A percentile compares a stretch with the other conserved stretches of the same genome.
phyloP scores from a whole-genome alignment of 2,888 invertebrate species.

The Chorisops tibialis region DNA sequence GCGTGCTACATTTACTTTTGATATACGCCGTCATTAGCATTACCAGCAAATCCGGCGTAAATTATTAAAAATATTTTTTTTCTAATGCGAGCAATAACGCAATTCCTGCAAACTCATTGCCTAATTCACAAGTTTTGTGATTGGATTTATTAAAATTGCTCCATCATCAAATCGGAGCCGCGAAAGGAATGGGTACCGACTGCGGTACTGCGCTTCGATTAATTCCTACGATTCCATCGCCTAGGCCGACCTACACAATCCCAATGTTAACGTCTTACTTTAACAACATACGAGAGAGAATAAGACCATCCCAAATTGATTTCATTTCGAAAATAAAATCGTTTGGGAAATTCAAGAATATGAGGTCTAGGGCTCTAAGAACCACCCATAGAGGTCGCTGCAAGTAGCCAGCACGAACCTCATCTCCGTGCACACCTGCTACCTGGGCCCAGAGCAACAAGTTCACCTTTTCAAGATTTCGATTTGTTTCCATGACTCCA shows the following conservation, averaged over 20 bases:
- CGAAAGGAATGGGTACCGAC: background rate
- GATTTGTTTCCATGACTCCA: too few relatives aligned
- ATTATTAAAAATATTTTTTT: constrained; percentile 21
- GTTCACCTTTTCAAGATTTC: background rate
- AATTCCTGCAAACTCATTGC: constrained; percentile 10
- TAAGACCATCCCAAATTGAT: constrained; percentile 20
- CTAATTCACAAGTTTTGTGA: constrained; percentile 22
- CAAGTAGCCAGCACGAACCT: constrained; percentile 7
- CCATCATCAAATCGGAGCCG: constrained; percentile 17
- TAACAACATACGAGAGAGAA: too few relatives aligned
- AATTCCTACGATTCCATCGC: background rate
- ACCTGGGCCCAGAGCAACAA: constrained; percentile 12
- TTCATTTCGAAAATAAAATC: constrained; percentile 14
- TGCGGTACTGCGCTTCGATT: background rate
- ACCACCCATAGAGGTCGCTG: constrained; percentile 17
- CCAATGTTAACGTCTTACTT: constrained; percentile 15
- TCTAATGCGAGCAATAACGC: background rate
- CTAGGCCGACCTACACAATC: background rate
- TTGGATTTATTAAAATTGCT: constrained; percentile 10
- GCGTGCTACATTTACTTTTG: constrained; percentile 3
- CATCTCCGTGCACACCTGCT: constrained; percentile 6
- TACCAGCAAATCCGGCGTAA: background rate
- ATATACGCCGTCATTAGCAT: constrained; percentile 15
- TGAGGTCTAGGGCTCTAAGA: background rate
- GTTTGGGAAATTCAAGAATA: constrained; percentile 4